These are phyloP conservation scores for Lytechinus pictus DNA, from an alignment of 35 echinoderm and acorn worm species.

Conservation along the genomic window DNA sequence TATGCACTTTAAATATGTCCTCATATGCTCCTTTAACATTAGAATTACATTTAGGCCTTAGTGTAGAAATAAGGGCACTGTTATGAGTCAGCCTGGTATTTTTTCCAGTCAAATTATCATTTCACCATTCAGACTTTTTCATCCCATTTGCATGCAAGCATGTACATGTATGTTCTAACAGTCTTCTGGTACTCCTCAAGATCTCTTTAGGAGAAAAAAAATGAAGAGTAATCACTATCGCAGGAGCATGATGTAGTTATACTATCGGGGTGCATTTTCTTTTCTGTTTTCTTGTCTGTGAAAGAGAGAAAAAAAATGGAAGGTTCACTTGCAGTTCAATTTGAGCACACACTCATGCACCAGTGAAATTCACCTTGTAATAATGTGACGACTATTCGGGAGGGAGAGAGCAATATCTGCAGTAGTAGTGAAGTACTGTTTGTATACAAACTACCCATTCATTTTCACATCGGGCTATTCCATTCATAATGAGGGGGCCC, in stretches of 20 bases:
- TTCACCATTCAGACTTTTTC: background rate
- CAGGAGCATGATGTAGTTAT: background rate
- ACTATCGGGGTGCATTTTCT: background rate
- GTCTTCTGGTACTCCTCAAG: background rate
- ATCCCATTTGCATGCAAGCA: background rate
- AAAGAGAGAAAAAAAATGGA: background rate
- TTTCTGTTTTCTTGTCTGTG: background rate
- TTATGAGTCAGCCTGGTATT: too few relatives aligned
- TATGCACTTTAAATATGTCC: too few relatives aligned
- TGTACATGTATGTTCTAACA: too few relatives aligned
- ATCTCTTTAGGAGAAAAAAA: background rate
- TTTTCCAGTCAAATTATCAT: background rate
- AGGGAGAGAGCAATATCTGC: background rate
- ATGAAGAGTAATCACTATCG: background rate
- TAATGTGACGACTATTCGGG: background rate
- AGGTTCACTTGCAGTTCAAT: background rate
- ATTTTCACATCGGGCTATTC: background rate
- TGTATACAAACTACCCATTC: background rate
- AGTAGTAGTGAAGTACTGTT: background rate
- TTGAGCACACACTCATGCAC: background rate
- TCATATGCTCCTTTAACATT: too few relatives aligned
- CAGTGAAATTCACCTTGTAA: background rate
- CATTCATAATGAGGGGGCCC: slow-evolving; percentile 19
- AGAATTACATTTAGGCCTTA: too few relatives aligned
- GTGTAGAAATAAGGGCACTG: too few relatives aligned